Base-by-base conservation (phyloP, 2,113 vertebrate genomes). In the Mola mola region DNA sequence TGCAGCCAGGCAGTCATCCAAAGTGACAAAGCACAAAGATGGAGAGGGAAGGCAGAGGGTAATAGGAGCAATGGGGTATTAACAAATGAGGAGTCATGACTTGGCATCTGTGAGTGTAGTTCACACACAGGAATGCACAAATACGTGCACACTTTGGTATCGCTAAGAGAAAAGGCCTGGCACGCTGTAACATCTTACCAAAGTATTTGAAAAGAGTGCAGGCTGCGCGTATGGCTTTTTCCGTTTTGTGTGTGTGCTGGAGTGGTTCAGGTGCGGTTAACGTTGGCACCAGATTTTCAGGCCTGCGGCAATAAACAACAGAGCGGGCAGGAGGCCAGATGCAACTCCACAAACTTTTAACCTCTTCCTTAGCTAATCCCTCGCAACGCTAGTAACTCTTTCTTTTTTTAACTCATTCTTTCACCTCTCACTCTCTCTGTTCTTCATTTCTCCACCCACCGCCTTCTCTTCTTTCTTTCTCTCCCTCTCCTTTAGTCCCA, bases 341-440 rank as follows among this genome's bases (percentile, higher is more conserved):
- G 79, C 87, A 89, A 89, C 89, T 90, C 90, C 65, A 89, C 89
- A 92, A 91, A 92, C 92, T 92, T 92, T 92, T 89, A 92, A 93
- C 90, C 91, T 91, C 88, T 89, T 90, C 80, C 82, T 91, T 60
- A 83, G 72, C 85, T 91, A 88, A 90, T 92, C 90, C 88, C 82
- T 88, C 49, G 63, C 86, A 85, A 86, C 81, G 72, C 87, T 82
- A 87, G 84, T 82, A 87, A 86, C 78, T 88, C 85, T 84, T 83
- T 87, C 74, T 88, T 83, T 85, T 84, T 86, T 87, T 79, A 76
- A 78, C 78, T 88, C 81, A 59, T 86, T 82, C 72, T 78, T 75
- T 84, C 78, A 85, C 83, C 80, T 87, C 81, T 79, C 65, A 72
- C 82, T 87, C 61, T 84, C 58, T 82, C 72, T 83, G 63, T 84